Conservation (phyloP, 2,113 vertebrate species). For the Cyphomyrus plagiostoma region DNA sequence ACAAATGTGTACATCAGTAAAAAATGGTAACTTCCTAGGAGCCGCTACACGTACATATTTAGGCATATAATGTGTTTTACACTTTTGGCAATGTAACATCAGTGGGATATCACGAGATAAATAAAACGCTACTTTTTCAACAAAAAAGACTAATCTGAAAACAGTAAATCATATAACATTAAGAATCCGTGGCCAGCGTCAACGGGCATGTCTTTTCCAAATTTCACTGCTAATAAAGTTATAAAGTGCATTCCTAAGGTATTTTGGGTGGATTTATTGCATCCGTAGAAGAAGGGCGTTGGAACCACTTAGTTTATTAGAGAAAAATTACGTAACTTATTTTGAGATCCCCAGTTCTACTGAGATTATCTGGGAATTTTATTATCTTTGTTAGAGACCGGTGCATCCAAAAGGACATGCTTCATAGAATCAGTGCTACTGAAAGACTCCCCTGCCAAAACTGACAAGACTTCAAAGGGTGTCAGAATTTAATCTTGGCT, state of each 20-base stretch:
- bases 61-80: background rate
- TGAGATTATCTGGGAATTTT: background rate
- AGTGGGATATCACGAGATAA: background rate
- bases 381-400: background rate
- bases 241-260: background rate
- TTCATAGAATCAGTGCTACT: conserved; percentile 6
- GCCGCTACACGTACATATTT: background rate
- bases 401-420: background rate
- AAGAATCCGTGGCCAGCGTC: background rate
- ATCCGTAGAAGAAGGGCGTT: background rate
- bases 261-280: background rate
- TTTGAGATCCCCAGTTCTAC: background rate
- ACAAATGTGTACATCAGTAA: background rate
- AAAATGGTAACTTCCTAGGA: background rate
- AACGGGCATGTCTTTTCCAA: background rate
- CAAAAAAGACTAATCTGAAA: background rate
- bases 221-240: background rate
- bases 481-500: conserved; percentile 13
- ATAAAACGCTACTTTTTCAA: background rate
- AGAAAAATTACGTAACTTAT: background rate
- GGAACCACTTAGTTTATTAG: background rate
- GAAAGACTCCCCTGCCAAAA: background rate
- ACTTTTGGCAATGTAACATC: background rate
- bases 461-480: background rate
- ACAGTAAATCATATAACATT: background rate